A percentile compares a stretch with the other conserved stretches of the same genome.
phyloP scores from a whole-genome alignment of 2,797 vertebrate genomes.

The Calcarius lapponicus region DNA sequence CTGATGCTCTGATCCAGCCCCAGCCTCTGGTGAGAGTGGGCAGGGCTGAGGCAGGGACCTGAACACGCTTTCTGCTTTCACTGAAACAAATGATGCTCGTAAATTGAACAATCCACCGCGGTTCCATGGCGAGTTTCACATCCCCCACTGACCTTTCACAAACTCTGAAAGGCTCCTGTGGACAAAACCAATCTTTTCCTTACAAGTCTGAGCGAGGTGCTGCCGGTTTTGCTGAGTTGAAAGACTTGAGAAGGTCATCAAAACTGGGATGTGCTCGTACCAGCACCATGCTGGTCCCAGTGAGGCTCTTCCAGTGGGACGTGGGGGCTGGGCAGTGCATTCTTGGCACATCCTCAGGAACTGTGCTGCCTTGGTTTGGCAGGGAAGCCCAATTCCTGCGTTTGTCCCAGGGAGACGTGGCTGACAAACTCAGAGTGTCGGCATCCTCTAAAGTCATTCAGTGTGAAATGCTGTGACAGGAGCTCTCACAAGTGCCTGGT shows the following conservation, averaged over 20 bases:
- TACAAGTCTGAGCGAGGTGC: background rate
- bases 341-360: background rate
- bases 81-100: background rate
- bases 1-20: accelerated
- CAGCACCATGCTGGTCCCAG: background rate
- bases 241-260: background rate
- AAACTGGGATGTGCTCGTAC: accelerated
- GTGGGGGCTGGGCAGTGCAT: accelerated
- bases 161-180: background rate
- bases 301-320: accelerated
- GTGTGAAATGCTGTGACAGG: background rate
- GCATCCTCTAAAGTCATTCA: background rate
- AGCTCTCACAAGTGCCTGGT: background rate
- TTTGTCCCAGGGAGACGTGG: background rate
- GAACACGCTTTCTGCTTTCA: background rate
- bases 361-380: accelerated
- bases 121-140: background rate
- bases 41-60: background rate
- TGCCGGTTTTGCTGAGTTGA: background rate
- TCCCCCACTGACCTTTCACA: background rate
- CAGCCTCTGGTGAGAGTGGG: accelerated
- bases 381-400: accelerated
- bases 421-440: accelerated
- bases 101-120: background rate
- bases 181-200: background rate